Conservation (phyloP, 1,140 invertebrate genomes). For the Drosophila hydei region DNA sequence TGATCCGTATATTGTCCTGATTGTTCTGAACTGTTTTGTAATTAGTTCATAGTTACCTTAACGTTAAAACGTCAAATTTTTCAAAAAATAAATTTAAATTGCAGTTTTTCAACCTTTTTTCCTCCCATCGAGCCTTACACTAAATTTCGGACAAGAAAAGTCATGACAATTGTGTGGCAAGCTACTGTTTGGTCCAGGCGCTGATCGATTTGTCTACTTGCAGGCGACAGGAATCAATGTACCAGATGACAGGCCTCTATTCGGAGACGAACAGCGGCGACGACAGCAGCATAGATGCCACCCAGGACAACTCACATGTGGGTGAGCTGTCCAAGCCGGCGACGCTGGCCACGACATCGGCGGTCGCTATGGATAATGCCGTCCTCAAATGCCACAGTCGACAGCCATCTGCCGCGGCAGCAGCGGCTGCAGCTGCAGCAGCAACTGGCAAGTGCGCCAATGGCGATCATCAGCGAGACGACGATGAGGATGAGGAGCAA, state of each 20-base stretch:
- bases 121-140: not conserved
- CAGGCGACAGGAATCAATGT: slow-evolving; percentile 93
- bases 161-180: slow-evolving; percentile 30
- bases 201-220: slow-evolving; percentile 40
- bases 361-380: slow-evolving; percentile 69
- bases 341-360: not conserved
- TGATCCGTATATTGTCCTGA: not conserved
- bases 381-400: slow-evolving; percentile 1
- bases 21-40: too few species aligned
- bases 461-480: slow-evolving; percentile 40
- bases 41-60: not conserved
- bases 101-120: not conserved
- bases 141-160: slow-evolving; percentile 20
- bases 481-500: slow-evolving; percentile 76
- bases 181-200: not conserved
- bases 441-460: slow-evolving; percentile 89
- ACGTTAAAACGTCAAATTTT: slow-evolving; percentile 6
- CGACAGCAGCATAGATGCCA: slow-evolving; percentile 84
- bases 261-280: slow-evolving; percentile 87
- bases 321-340: slow-evolving; percentile 8
- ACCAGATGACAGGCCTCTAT: slow-evolving; percentile 93
- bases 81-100: not conserved
- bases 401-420: slow-evolving; percentile 85
- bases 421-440: slow-evolving; percentile 87
- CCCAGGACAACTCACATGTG: slow-evolving; percentile 36